Evolutionary conservation across 1,140 invertebrate species (phyloP), one percentile per base, ranked within the genome.

Genomic region (Scaptomyza pallida): DNA sequence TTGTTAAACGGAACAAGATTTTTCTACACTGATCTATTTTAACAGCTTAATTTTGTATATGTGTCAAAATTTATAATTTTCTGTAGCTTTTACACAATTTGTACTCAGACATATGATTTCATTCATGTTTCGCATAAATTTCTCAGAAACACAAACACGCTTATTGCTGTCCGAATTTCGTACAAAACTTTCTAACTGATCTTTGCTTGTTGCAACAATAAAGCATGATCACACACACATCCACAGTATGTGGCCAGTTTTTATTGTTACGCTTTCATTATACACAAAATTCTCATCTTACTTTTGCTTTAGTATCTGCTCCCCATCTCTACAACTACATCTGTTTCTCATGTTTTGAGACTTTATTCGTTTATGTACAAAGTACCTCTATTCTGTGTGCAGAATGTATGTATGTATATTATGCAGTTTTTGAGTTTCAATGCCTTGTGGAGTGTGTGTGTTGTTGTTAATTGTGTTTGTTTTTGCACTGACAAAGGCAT

Each of bases 401-500:
- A n/a, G 23, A 57, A 47, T 64, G n/a, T n/a, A n/a, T n/a, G n/a
- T n/a, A n/a, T n/a, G n/a, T n/a, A 54, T 47, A 54, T 56, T 64
- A 35, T 64, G 51, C 51, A 26, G 30, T 35, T 55, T 52, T 21
- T 15, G 6, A n/a, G 12, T 37, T 12, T n/a, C 33, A n/a, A 12
- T n/a, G 33, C 10, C 33, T 35, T 3, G n/a, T n/a, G n/a, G n/a
- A n/a, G n/a, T n/a, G n/a, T 19, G 15, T 40, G 15, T 41, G 44
- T 65, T 71, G 60, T 44, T 64, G 68, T 71, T 52, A 65, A 71
- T 65, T 71, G 61, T 71, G 61, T 64, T 71, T 71, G 68, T 71
- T 72, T 71, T 75, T 72, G 56, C 51, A 40, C 51, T 12, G 47
- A 37, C 26, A 55, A 37, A 37, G 52, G 21, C 40, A 48, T 44